Percentiles rank a stretch among this genome's conserved stretches.
Conservation (phyloP, 2,113 vertebrate genomes). For the Dipodomys stephensi region DNA sequence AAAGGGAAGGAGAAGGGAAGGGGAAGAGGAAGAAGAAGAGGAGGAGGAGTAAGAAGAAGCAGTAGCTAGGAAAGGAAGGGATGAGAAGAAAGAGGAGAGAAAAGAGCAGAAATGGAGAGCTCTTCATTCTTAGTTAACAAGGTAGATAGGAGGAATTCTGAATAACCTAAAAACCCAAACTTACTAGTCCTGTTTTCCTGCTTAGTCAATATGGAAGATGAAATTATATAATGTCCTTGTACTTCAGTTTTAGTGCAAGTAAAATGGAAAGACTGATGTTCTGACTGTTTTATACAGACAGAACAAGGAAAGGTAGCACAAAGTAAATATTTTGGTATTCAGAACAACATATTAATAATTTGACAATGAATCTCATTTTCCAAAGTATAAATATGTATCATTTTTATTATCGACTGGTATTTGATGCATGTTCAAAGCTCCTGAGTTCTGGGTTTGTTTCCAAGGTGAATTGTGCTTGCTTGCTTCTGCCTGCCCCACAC, state of each 20-base stretch:
- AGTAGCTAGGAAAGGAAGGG: neutral
- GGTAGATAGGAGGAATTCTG: neutral
- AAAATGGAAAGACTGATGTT: neutral
- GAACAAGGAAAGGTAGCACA: neutral
- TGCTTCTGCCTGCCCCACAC: neutral
- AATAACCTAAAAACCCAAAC: neutral
- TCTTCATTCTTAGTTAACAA: neutral
- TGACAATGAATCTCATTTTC: neutral
- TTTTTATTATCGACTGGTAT: neutral
- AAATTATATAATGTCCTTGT: neutral
- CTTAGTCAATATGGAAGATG: no score
- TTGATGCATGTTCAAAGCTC: neutral
- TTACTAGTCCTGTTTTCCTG: neutral
- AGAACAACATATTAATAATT: neutral
- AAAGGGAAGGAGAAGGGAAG: neutral
- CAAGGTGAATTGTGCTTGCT: neutral
- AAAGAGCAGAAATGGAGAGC: neutral
- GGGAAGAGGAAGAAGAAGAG: no score
- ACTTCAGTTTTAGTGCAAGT: neutral
- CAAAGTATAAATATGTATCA: neutral
- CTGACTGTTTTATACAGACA: neutral
- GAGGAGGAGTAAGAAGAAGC: neutral
- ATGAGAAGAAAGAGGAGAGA: neutral
- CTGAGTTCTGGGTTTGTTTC: constrained; percentile 6
- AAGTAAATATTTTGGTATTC: neutral